Base-by-base conservation (phyloP, 2,888 invertebrate genomes). In the Drosophila monieri region DNA sequence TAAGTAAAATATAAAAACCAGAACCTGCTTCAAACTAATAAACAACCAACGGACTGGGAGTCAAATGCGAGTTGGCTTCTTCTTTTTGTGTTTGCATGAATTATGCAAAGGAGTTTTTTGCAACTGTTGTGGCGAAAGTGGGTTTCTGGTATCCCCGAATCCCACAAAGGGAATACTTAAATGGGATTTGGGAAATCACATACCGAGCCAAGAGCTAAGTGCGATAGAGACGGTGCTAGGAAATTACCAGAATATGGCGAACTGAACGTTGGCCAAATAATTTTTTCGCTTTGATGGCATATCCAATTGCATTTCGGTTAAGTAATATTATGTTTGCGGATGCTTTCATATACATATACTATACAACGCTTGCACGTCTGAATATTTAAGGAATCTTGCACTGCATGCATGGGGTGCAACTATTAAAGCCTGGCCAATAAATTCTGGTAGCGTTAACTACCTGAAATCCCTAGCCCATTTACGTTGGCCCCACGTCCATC, bases 161-260 rank as follows among this genome's bases (percentile, higher is more conserved):
- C 81, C 76, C 80, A 85, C 74, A 81, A 79, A 81, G 85, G 83
- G 85, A 85, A 81, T 81, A 74, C 76, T 73, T 81, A 81, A 81
- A 81, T 85, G 83, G 83, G 81, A 85, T 81, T 81, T 85, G 81
- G 81, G 85, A 81, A 81, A 81, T 81, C 81, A 77, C 68, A 76
- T 27, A 27, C 27, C 27, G 9, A 27, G 27, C 27, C 27, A 27
- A 27, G 27, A 78, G 51, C 60, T 39, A 18, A 51, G 21, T 39
- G 46, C 6, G 51, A 57, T 51, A 44, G 61, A 49, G 69, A 46
- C 39, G 39, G 49, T 43, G 41, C 47, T 41, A 41, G 47, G 61
- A 74, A 77, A 64, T 77, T 44, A 68, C 69, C 55, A 56, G 62
- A 54, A 61, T 52, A 52, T 61, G 54, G 54, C 46, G 25, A 53